Percentiles rank a stretch among this genome's conserved stretches.
These are phyloP conservation scores for Gallinago media DNA, from an alignment of 2,113 vertebrate species.

Conservation along the genomic window DNA sequence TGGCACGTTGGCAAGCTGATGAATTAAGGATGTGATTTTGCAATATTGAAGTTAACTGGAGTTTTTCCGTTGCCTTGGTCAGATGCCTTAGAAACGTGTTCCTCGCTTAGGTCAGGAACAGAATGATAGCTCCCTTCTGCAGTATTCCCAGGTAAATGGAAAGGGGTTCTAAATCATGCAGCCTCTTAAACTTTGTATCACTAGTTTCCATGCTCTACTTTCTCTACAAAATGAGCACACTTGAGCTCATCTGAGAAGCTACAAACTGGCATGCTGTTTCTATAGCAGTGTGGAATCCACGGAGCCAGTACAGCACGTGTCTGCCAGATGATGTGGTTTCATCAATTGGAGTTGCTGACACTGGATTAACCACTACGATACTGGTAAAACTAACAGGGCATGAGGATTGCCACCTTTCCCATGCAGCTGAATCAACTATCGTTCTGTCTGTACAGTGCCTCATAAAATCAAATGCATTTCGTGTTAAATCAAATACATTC, in stretches of 20 bases:
- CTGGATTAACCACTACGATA: neutral
- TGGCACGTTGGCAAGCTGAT: neutral
- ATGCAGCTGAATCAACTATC: fast-evolving
- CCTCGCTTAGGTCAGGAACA: neutral
- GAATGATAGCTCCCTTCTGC: neutral
- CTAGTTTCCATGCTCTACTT: neutral
- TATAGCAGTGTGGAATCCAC: neutral
- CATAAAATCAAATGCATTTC: neutral
- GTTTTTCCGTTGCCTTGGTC: neutral
- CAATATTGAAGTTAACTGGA: neutral
- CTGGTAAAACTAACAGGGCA: neutral
- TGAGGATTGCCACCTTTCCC: neutral
- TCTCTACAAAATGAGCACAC: neutral
- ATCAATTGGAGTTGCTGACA: neutral
- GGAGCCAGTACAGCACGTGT: fast-evolving
- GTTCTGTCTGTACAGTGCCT: neutral
- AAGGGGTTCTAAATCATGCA: neutral
- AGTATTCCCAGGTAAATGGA: neutral
- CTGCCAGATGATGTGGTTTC: neutral
- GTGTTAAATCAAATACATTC: neutral
- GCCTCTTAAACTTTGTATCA: neutral
- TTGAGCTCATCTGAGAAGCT: neutral
- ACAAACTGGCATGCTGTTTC: neutral
- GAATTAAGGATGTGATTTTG: neutral
- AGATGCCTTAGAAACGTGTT: neutral